Evolutionary conservation across 2,113 vertebrate genomes (phyloP), one percentile per base, ranked within the genome.

Genomic region (Phylloscopus trochilus): DNA sequence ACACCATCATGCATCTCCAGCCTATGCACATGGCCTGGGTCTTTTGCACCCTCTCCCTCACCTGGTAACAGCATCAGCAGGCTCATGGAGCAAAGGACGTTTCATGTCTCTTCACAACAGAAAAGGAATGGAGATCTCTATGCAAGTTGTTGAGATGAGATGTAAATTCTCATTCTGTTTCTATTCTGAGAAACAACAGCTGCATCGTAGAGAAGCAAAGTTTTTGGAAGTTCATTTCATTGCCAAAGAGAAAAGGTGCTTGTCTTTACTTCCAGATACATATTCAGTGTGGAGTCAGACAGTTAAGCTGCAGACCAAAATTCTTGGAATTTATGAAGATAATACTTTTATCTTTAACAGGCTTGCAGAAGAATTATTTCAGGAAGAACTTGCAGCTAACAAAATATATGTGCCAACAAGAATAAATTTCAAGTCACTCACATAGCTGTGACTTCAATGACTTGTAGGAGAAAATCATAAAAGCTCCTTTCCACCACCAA

Each of bases 1-100:
- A 77, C 26, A 19, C 0, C 1, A 52, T 27, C 4, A 7, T 1
- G 1, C 5, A 46, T 14, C 37, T 77, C 39, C 19, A 3, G 28
- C 5, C 2, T 4, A 11, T 6, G 21, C 15, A 24, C 7, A 9
- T 4, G 22, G 24, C 51, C 19, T 6, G 13, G 8, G 10, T 21
- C 31, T 59, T 53, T 21, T 33, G 12, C 28, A 60, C 2, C 12
- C 14, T 41, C 30, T 87, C 9, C 56, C 18, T 81, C 44, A 67
- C 14, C 30, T 63, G 28, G 13, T 15, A 44, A 77, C 10, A 51
- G 46, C 53, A 68, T 8, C 30, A 53, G 7, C 49, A 89, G 24
- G 56, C 69, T 44, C 0, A 1, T 5, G 26, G 37, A 56, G n/a
- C 14, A 74, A 49, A 86, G 26, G n/a, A 52, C 44, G 64, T 81